Conservation (phyloP, 2,113 vertebrate species). For the Psittacula cyanocephala region DNA sequence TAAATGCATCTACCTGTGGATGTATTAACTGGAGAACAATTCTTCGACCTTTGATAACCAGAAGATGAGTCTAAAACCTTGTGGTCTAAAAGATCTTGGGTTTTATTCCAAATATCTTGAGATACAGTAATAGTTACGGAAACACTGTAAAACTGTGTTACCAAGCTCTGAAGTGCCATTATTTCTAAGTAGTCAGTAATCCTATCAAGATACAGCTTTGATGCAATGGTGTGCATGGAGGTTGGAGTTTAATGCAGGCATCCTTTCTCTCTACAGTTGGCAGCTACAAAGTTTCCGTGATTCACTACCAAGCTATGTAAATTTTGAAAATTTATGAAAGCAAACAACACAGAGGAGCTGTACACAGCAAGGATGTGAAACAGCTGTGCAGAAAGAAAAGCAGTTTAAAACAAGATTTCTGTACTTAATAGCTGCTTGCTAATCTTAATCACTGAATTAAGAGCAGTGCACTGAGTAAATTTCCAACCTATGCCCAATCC, state of each 20-base stretch:
- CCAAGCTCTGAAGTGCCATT: not conserved
- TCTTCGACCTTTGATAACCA: not conserved
- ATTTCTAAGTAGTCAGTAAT: not conserved
- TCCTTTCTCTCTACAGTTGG: not conserved
- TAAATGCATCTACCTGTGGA: not conserved
- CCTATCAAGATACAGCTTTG: not conserved
- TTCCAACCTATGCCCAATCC: not conserved
- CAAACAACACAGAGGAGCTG: not conserved
- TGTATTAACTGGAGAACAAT: not conserved
- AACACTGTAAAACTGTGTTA: not conserved
- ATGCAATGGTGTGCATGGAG: not conserved
- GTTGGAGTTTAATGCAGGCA: not conserved
- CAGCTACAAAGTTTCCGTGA: not conserved
- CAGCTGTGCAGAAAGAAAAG: not conserved
- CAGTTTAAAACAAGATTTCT: not conserved
- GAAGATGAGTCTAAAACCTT: not conserved
- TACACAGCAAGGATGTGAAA: not conserved
- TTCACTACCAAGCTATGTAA: constrained; percentile 9
- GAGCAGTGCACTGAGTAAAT: not conserved
- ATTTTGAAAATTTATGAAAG: not conserved
- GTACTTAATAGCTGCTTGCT: not conserved
- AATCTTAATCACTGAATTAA: not conserved
- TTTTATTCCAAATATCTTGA: not conserved
- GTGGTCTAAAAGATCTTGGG: not conserved
- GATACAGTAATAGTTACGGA: not conserved